Conservation (phyloP, 2,797 vertebrate genomes). For the Sebastes minor region DNA sequence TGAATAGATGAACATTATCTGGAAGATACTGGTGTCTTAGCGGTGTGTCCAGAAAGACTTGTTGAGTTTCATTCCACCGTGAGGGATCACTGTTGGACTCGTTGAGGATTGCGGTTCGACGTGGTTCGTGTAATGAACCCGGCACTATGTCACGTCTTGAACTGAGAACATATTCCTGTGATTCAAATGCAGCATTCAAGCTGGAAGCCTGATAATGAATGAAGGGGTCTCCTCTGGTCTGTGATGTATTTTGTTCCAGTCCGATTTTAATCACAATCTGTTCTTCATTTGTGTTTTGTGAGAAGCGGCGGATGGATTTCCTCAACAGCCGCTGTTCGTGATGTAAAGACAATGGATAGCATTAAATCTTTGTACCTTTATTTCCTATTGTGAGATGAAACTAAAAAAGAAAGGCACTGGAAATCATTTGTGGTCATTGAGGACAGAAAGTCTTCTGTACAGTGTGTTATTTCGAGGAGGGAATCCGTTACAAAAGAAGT, state of each 20-base stretch:
- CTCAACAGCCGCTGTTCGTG: constrained; percentile 38
- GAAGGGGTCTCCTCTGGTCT: constrained; percentile 38
- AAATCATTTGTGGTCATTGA: constrained; percentile 75
- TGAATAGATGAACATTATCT: constrained; percentile 37
- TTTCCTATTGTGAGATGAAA: constrained; percentile 69
- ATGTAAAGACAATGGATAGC: constrained; percentile 59
- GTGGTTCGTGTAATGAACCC: constrained; percentile 23
- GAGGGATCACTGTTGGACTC: constrained; percentile 46
- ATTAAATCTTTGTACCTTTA: constrained; percentile 60
- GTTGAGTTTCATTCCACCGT: constrained; percentile 31
- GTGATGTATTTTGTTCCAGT: constrained; percentile 56
- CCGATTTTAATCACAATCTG: constrained; percentile 56
- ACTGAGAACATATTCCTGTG: constrained; percentile 31
- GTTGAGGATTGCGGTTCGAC: constrained; percentile 13
- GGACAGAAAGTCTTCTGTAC: constrained; percentile 48
- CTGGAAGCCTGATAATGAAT: constrained; percentile 38
- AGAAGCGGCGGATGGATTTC: constrained; percentile 63
- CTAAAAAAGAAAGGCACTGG: constrained; percentile 81
- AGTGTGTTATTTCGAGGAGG: constrained; percentile 34
- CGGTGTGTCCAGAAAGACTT: constrained; percentile 25
- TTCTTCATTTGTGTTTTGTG: constrained; percentile 56
- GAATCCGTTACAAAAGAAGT: constrained; percentile 43
- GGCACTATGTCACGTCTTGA: constrained; percentile 20
- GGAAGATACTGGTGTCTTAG: constrained; percentile 46
- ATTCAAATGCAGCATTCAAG: constrained; percentile 35